Evolutionary conservation across 1,140 invertebrate genomes (phyloP).

Genomic region (Caenorhabditis briggsae): DNA sequence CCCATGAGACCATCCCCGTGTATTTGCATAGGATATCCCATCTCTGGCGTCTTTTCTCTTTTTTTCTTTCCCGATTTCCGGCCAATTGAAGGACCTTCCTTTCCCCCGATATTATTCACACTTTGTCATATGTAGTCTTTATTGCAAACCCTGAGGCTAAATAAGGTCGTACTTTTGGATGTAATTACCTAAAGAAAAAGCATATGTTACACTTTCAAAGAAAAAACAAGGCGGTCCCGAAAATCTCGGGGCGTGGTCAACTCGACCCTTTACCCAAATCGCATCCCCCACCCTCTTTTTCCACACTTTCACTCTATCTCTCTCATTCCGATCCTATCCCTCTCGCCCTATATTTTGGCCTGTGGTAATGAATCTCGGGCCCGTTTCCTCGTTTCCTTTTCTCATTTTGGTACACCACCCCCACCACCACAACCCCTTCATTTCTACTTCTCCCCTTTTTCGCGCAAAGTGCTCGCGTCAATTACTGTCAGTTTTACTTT

Average conservation of each 20-base stretch:
- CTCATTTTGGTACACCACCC: conserved; percentile 47
- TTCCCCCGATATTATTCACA: conserved; percentile 20
- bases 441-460: background rate
- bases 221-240: background rate
- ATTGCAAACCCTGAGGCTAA: conserved; percentile 38
- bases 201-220: background rate
- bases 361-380: conserved; percentile 47
- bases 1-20: conserved; percentile 21
- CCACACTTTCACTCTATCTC: background rate
- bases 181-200: background rate
- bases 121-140: conserved; percentile 27
- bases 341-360: conserved; percentile 18
- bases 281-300: background rate
- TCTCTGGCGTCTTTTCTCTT: conserved; percentile 18
- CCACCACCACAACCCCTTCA: too few relatives aligned
- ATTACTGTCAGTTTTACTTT: conserved; percentile 54
- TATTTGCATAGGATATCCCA: conserved; percentile 54
- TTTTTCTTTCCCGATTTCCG: conserved; percentile 43
- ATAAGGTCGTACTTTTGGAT: conserved; percentile 11
- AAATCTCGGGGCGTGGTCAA: conserved; percentile 23
- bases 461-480: conserved; percentile 28
- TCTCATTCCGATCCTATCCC: conserved; percentile 11
- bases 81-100: background rate
- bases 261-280: conserved; percentile 13
- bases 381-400: conserved; percentile 48